phyloP scores from a whole-genome alignment of 2,888 invertebrate species.

The Allolobophora icterica region DNA sequence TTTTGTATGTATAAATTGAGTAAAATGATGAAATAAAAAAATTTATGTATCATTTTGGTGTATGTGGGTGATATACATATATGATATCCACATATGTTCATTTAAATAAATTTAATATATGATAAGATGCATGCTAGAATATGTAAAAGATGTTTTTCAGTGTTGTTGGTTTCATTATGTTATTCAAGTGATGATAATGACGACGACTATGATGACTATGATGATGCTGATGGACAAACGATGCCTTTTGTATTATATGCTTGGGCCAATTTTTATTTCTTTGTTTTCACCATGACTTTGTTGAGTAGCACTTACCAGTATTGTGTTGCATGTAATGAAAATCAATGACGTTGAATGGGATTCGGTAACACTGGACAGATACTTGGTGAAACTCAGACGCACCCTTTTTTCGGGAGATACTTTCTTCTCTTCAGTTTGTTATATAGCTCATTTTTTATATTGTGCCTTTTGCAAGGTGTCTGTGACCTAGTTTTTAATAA shows the following conservation, averaged over 20 bases:
- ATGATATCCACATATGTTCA: background rate
- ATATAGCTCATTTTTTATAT: background rate
- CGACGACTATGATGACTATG: background rate
- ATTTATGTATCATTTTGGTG: background rate
- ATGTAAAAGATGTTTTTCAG: background rate
- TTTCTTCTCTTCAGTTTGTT: background rate
- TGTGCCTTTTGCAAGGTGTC: background rate
- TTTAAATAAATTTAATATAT: background rate
- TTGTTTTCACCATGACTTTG: background rate
- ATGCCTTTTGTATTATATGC: background rate
- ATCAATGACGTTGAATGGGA: background rate
- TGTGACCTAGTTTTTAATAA: background rate
- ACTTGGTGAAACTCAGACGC: background rate
- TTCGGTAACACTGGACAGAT: background rate
- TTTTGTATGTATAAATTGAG: too few species aligned
- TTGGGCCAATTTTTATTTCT: background rate
- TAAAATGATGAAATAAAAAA: too few species aligned
- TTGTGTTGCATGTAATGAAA: background rate
- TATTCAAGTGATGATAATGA: background rate
- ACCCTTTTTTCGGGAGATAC: background rate
- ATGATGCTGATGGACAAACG: background rate
- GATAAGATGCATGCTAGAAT: background rate
- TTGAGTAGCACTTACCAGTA: background rate
- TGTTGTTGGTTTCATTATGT: background rate
- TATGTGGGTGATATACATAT: background rate